phyloP scores from a whole-genome alignment of 2,797 vertebrate genomes.

The Sarcophilus harrisii region DNA sequence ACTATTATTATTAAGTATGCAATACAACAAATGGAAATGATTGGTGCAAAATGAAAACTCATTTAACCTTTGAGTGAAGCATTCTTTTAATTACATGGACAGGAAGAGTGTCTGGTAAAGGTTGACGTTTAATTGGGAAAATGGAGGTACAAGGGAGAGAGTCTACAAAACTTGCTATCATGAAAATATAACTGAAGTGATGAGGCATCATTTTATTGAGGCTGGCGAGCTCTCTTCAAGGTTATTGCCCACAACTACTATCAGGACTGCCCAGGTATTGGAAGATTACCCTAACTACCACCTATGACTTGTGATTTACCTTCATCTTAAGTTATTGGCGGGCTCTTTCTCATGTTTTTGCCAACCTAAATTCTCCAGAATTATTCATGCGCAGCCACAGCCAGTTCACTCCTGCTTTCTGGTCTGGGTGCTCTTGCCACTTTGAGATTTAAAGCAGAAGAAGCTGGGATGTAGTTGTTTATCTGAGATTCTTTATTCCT shows the following conservation, averaged over 20 bases:
- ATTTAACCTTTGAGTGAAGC: slow-evolving; percentile 36
- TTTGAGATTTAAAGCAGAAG: not conserved
- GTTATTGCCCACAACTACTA: not conserved
- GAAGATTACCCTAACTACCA: not conserved
- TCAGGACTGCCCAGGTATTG: not conserved
- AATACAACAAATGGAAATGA: slow-evolving; percentile 36
- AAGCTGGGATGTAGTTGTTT: not conserved
- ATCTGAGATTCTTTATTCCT: not conserved
- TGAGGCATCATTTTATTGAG: not conserved
- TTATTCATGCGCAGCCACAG: not conserved
- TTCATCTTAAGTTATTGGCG: not conserved
- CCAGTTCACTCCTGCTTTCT: not conserved
- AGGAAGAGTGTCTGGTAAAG: slow-evolving; percentile 16
- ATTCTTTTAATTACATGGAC: slow-evolving; percentile 23
- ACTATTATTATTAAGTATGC: slow-evolving; percentile 38
- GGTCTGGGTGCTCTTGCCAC: not conserved
- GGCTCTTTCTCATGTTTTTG: not conserved
- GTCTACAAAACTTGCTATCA: not conserved
- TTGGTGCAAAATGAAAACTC: slow-evolving; percentile 5
- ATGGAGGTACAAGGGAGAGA: not conserved
- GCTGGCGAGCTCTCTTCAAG: not conserved
- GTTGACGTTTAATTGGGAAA: slow-evolving; percentile 16
- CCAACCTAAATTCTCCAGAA: not conserved
- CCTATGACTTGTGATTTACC: not conserved
- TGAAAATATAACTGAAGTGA: slow-evolving; percentile 2